Conservation (phyloP, 2,888 invertebrate species). For the Lepidochitona cinerea region DNA sequence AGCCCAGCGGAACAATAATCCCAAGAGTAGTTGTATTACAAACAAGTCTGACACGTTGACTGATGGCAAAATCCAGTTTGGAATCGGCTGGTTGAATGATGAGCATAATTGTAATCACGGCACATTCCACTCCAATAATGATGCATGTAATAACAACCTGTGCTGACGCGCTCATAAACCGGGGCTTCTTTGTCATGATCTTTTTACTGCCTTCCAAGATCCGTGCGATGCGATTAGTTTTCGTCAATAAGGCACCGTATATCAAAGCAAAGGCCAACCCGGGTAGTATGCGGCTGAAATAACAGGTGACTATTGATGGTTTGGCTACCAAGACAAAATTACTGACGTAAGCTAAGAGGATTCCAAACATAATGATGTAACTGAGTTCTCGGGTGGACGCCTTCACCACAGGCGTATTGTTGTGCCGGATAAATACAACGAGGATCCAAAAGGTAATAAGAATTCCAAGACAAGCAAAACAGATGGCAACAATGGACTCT, state of each 20-base stretch:
- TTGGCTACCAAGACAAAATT: slow-evolving; percentile 91
- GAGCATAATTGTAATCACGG: slow-evolving; percentile 77
- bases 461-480: slow-evolving; percentile 87
- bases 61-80: slow-evolving; percentile 68
- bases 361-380: slow-evolving; percentile 83
- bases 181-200: slow-evolving; percentile 88
- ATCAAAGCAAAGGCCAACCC: slow-evolving; percentile 98
- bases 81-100: slow-evolving; percentile 77
- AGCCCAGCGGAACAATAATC: slow-evolving; percentile 84
- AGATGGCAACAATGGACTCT: slow-evolving; percentile 77
- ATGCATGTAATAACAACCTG: slow-evolving; percentile 84
- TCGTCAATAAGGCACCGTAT: slow-evolving; percentile 95
- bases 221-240: slow-evolving; percentile 96
- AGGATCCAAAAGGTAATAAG: slow-evolving; percentile 83
- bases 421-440: slow-evolving; percentile 86
- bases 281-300: slow-evolving; percentile 91
- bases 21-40: slow-evolving; percentile 77
- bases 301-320: slow-evolving; percentile 84
- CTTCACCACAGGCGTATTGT: slow-evolving; percentile 97
- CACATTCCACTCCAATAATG: slow-evolving; percentile 89
- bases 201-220: slow-evolving; percentile 98
- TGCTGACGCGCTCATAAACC: slow-evolving; percentile 79
- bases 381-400: slow-evolving; percentile 84
- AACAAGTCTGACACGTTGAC: slow-evolving; percentile 76
- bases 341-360: slow-evolving; percentile 71